Evolutionary conservation across 2,888 invertebrate genomes (phyloP).

Genomic region (Temnothorax rugatulus): DNA sequence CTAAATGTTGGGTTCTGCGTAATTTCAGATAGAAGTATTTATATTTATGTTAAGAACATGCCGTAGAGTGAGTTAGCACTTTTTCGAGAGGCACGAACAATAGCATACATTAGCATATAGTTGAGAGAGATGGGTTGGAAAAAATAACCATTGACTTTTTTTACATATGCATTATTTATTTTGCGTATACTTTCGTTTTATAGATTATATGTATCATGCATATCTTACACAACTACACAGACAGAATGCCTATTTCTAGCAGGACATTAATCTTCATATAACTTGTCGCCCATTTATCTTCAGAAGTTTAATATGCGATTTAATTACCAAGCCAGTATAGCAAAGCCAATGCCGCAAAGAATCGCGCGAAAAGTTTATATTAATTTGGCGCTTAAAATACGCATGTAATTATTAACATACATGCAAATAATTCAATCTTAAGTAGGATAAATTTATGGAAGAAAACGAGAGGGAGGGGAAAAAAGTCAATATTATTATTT

Average conservation of each 20-base stretch:
- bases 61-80: constrained; percentile 26
- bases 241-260: background rate
- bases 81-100: constrained; percentile 12
- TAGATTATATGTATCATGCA: background rate
- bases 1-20: background rate
- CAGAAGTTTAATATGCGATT: constrained; percentile 19
- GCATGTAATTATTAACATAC: background rate
- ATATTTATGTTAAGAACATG: constrained; percentile 8
- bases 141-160: background rate
- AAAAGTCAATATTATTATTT: background rate
- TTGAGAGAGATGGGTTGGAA: background rate
- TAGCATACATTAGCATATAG: constrained; percentile 1
- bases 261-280: constrained; percentile 20
- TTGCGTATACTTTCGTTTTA: background rate
- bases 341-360: background rate
- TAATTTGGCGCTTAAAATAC: constrained; percentile 6
- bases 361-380: background rate
- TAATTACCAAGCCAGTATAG: constrained; percentile 13
- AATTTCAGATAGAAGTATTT: constrained; percentile 12
- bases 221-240: background rate
- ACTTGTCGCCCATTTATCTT: constrained; percentile 16
- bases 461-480: background rate
- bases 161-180: background rate
- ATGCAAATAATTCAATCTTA: background rate
- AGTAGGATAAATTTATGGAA: background rate